Percentiles rank a stretch among this genome's conserved stretches.
Evolutionary conservation across 2,113 vertebrate genomes (phyloP).

Genomic region (Cebus imitator): DNA sequence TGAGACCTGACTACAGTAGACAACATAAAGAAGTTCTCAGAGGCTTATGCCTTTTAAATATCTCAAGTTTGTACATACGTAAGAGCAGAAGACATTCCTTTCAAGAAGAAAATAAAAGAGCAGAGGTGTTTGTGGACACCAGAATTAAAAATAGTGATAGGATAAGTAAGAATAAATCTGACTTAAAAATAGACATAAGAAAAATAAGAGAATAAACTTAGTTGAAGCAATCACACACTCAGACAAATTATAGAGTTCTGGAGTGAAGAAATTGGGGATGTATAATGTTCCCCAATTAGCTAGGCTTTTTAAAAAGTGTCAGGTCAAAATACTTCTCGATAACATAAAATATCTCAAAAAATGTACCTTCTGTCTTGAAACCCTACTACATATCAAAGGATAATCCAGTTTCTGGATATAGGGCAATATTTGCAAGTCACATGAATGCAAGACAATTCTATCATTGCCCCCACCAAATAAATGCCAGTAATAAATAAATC

Average conservation of each 20-base stretch:
- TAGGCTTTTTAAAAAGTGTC: neutral
- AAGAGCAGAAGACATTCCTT: neutral
- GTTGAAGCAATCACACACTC: neutral
- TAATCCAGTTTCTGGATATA: neutral
- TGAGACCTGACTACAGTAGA: neutral
- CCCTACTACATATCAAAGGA: neutral
- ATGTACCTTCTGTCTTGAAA: neutral
- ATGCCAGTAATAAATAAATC: neutral
- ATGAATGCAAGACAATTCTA: neutral
- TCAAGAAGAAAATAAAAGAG: slow-evolving; percentile 39
- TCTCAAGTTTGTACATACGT: neutral
- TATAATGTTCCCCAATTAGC: neutral
- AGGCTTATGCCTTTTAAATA: neutral
- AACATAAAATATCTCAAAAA: slow-evolving; percentile 23
- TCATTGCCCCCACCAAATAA: neutral
- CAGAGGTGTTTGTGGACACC: neutral
- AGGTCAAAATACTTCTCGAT: neutral
- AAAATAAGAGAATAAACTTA: neutral
- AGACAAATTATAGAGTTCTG: neutral
- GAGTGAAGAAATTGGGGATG: neutral
- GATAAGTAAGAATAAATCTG: neutral
- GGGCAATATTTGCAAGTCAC: neutral
- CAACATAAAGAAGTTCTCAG: neutral
- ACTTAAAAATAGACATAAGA: slow-evolving; percentile 7
- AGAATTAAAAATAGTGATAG: slow-evolving; percentile 38